Conservation (phyloP, 2,888 invertebrate species). For the Drosophila monieri region DNA sequence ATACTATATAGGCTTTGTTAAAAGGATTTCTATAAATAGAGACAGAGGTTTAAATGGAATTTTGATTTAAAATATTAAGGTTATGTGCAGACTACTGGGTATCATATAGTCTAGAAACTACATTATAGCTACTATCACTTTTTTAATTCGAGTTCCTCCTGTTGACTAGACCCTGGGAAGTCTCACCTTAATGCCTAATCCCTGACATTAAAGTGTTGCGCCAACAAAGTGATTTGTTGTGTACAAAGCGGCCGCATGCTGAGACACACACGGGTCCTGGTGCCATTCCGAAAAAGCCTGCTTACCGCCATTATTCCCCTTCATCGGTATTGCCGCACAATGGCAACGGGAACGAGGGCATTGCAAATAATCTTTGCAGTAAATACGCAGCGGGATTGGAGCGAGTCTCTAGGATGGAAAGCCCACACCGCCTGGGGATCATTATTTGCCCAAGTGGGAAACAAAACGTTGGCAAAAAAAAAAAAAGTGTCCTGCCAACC, state of each 20-base stretch:
- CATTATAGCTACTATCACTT: background rate
- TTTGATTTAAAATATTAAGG: background rate
- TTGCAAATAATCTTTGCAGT: constrained; percentile 79
- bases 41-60: background rate
- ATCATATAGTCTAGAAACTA: background rate
- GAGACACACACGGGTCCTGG: constrained; percentile 16
- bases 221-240: constrained; percentile 77
- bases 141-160: background rate
- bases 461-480: constrained; percentile 76
- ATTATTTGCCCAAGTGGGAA: constrained; percentile 78
- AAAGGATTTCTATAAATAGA: background rate
- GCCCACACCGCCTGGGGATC: constrained; percentile 75
- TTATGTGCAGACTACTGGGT: background rate
- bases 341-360: constrained; percentile 56
- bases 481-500: constrained; percentile 37
- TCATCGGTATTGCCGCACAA: constrained; percentile 44
- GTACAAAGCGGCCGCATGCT: constrained; percentile 71
- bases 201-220: constrained; percentile 78
- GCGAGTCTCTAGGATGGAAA: constrained; percentile 20
- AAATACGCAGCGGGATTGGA: constrained; percentile 62
- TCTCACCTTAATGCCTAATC: constrained; percentile 78
- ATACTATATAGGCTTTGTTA: background rate
- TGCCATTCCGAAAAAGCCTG: constrained; percentile 2
- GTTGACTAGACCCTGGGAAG: constrained; percentile 35
- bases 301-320: constrained; percentile 32